Conservation (phyloP, 2,888 invertebrate genomes). For the Micropterix aruncella region DNA sequence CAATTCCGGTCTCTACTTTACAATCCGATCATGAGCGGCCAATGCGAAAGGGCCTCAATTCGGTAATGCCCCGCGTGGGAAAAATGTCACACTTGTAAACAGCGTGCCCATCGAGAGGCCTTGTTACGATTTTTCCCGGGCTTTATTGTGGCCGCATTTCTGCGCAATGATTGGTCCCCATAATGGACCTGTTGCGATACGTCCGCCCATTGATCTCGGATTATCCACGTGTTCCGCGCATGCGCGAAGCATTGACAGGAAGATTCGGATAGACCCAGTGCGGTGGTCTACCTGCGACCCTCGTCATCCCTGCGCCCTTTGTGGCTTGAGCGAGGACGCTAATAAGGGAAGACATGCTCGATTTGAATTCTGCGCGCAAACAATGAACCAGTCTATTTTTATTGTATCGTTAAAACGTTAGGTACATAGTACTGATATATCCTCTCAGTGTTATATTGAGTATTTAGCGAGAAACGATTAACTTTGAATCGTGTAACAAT, state of each 20-base stretch:
- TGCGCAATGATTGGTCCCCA: not conserved
- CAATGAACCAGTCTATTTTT: too few species aligned
- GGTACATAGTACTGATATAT: too few species aligned
- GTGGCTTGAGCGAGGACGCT: too few species aligned
- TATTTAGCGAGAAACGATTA: too few species aligned
- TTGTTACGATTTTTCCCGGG: not conserved
- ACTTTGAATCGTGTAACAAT: too few species aligned
- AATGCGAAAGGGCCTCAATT: too few species aligned
- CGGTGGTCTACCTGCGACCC: not conserved
- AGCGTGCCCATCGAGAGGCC: not conserved
- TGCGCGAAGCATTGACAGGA: not conserved
- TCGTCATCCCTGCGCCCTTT: not conserved
- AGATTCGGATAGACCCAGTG: not conserved
- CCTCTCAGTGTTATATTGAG: too few species aligned
- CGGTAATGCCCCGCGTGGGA: not conserved
- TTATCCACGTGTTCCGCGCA: not conserved
- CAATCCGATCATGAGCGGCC: too few species aligned
- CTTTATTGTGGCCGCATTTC: not conserved
- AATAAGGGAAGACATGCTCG: too few species aligned
- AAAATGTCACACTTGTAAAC: not conserved
- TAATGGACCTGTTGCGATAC: not conserved
- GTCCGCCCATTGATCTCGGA: not conserved
- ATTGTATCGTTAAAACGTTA: too few species aligned
- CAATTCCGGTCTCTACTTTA: too few species aligned
- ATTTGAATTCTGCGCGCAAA: too few species aligned